Conservation (phyloP, 2,888 invertebrate genomes). For the Xylota segnis region DNA sequence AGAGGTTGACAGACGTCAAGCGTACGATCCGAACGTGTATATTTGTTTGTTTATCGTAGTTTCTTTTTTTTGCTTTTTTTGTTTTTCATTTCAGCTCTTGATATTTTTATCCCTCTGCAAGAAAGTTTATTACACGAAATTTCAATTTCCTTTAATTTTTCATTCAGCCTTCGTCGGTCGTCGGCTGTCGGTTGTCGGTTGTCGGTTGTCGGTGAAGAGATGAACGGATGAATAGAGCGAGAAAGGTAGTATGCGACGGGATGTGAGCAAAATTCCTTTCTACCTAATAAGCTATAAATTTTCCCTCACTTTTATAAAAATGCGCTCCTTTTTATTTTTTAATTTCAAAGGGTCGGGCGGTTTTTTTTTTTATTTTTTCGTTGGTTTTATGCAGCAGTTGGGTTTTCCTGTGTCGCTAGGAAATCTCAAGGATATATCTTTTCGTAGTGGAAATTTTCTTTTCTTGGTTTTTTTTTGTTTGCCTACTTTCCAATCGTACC, state of each 20-base stretch:
- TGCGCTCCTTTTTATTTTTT: conserved; percentile 30
- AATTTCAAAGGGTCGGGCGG: conserved; percentile 34
- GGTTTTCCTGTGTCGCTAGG: conserved; percentile 51
- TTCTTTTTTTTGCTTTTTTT: not conserved
- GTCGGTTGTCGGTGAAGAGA: too few relatives aligned
- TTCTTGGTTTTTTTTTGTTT: conserved; percentile 14
- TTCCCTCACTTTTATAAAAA: conserved; percentile 33
- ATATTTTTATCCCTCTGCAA: not conserved
- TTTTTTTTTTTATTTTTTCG: conserved; percentile 5
- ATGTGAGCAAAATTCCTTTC: conserved; percentile 48
- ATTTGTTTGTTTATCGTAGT: not conserved
- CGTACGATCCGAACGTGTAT: conserved; percentile 1
- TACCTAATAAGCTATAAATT: conserved; percentile 72
- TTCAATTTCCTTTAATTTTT: conserved; percentile 68
- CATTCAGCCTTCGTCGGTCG: conserved; percentile 43
- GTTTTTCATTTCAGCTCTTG: not conserved
- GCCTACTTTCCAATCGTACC: conserved; percentile 10
- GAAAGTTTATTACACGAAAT: conserved; percentile 60
- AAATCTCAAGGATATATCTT: conserved; percentile 31
- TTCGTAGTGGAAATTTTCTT: conserved; percentile 10
- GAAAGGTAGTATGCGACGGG: conserved; percentile 5
- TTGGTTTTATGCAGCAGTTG: conserved; percentile 12
- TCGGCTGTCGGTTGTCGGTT: too few relatives aligned
- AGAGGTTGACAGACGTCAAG: conserved; percentile 41
- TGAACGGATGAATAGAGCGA: conserved; percentile 6